These are phyloP conservation scores for Icerya purchasi DNA, from an alignment of 2,888 invertebrate species.

Conservation along the genomic window DNA sequence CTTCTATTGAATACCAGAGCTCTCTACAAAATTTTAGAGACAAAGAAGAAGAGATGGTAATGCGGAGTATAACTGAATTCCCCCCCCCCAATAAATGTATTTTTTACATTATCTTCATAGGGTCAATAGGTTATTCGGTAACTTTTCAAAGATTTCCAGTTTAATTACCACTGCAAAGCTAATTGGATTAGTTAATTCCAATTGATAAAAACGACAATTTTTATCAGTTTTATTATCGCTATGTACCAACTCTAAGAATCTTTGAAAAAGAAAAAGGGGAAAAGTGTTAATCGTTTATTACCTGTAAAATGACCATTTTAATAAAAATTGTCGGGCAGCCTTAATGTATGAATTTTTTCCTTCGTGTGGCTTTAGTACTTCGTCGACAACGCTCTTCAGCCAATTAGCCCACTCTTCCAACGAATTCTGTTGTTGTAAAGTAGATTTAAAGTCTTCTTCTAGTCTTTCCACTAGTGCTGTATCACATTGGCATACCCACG, in stretches of 20 bases:
- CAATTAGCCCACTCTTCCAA: slow-evolving; percentile 95
- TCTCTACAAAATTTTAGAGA: no score
- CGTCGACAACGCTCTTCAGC: slow-evolving; percentile 82
- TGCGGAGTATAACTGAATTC: no score
- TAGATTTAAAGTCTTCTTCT: slow-evolving; percentile 77
- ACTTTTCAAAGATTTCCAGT: no score
- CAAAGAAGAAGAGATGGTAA: no score
- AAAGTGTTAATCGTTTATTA: slow-evolving; percentile 21
- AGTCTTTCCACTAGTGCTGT: slow-evolving; percentile 60
- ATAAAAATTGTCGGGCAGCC: slow-evolving; percentile 73
- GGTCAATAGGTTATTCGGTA: no score
- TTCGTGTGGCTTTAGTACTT: slow-evolving; percentile 71
- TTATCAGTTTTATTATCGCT: neutral
- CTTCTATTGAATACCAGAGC: no score
- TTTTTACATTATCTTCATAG: no score
- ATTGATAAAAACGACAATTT: neutral
- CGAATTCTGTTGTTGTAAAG: slow-evolving; percentile 73
- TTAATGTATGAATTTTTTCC: slow-evolving; percentile 61
- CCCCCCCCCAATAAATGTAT: no score
- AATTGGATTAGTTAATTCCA: no score
- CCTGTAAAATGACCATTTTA: slow-evolving; percentile 98
- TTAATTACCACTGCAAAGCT: no score
- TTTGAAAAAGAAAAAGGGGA: neutral
- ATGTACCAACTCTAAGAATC: neutral
- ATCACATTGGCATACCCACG: slow-evolving; percentile 95